Conservation (phyloP, 1,140 invertebrate genomes). For the Drosophila erecta region DNA sequence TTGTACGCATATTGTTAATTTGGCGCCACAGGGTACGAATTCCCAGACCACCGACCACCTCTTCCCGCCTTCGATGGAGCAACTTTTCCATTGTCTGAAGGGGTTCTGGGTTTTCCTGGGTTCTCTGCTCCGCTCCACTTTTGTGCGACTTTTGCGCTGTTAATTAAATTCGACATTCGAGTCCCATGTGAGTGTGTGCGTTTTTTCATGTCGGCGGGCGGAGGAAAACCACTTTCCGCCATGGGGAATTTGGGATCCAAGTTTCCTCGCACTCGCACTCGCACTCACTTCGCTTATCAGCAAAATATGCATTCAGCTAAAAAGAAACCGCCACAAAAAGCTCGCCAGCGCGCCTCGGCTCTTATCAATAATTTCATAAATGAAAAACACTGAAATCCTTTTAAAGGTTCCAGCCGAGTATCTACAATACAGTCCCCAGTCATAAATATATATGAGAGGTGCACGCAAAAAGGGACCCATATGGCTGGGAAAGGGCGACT, state of each 20-base stretch:
- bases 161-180: slow-evolving; percentile 77
- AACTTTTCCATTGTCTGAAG: slow-evolving; percentile 43
- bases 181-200: slow-evolving; percentile 22
- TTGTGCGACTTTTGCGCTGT: slow-evolving; percentile 69
- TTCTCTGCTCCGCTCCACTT: slow-evolving; percentile 44
- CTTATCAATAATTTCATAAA: slow-evolving; percentile 83
- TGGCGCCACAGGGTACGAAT: slow-evolving; percentile 63
- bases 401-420: slow-evolving; percentile 59
- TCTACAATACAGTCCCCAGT: slow-evolving; percentile 46
- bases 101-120: slow-evolving; percentile 42
- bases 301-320: slow-evolving; percentile 63
- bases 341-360: slow-evolving; percentile 26
- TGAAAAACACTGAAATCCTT: slow-evolving; percentile 80
- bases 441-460: slow-evolving; percentile 68
- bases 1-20: slow-evolving; percentile 78
- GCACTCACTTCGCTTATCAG: slow-evolving; percentile 38
- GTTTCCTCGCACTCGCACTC: slow-evolving; percentile 36
- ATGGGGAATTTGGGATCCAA: slow-evolving; percentile 47
- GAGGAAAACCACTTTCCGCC: slow-evolving; percentile 43
- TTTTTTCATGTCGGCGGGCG: background rate
- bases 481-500: slow-evolving; percentile 43
- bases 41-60: slow-evolving; percentile 26
- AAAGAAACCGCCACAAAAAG: slow-evolving; percentile 44
- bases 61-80: background rate
- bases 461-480: slow-evolving; percentile 35